phyloP scores from a whole-genome alignment of 2,888 invertebrate genomes.

The Ditylenchus weischeri region DNA sequence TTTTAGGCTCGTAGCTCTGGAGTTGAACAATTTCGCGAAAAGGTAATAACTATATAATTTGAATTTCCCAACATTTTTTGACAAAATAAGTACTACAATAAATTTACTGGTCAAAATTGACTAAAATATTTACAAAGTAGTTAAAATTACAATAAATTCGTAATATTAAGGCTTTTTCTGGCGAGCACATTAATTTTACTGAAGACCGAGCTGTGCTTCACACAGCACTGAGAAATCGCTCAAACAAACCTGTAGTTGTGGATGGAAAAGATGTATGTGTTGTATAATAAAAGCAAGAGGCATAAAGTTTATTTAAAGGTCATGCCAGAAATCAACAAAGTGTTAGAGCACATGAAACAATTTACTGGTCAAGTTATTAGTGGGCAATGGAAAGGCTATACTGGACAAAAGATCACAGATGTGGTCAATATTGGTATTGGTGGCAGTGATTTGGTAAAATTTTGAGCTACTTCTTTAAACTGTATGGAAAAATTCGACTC shows the following conservation, averaged over 20 bases:
- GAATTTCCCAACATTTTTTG: no score
- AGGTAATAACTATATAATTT: no score
- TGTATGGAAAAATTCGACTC: no score
- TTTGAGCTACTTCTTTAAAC: neutral
- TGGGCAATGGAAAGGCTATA: conserved; percentile 72
- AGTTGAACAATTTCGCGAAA: conserved; percentile 77
- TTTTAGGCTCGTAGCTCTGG: conserved; percentile 71
- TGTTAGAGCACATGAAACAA: conserved; percentile 87
- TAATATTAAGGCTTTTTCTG: conserved; percentile 75
- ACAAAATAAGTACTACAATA: no score
- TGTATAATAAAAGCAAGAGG: no score
- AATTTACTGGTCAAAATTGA: no score
- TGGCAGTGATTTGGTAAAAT: conserved; percentile 80
- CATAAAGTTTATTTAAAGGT: conserved; percentile 59
- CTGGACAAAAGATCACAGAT: conserved; percentile 89
- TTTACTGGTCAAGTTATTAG: conserved; percentile 71
- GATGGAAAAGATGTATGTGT: conserved; percentile 76
- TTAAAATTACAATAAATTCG: no score
- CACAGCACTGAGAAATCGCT: conserved; percentile 82
- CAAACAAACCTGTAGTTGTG: conserved; percentile 75
- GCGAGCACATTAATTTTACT: conserved; percentile 94
- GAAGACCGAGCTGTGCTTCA: conserved; percentile 93
- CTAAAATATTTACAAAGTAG: no score
- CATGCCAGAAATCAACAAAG: conserved; percentile 84
- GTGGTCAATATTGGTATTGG: conserved; percentile 99